phyloP scores from a whole-genome alignment of 2,797 vertebrate species.

The Eulemur rubriventer region DNA sequence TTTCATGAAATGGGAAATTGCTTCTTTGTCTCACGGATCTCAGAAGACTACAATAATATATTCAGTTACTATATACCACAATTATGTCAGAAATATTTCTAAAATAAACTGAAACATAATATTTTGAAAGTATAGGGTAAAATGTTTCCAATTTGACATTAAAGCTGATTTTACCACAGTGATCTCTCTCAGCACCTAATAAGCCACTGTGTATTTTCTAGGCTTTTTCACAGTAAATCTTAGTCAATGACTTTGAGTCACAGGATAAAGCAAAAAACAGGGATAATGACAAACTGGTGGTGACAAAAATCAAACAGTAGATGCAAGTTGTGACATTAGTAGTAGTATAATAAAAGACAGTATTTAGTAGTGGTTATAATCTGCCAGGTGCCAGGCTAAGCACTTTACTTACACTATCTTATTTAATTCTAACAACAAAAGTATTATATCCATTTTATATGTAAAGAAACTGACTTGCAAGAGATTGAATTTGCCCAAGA shows the following conservation, averaged over 20 bases:
- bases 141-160: neutral
- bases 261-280: neutral
- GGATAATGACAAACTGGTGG: neutral
- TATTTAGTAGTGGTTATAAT: neutral
- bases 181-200: neutral
- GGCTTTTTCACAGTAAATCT: neutral
- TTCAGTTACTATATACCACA: neutral
- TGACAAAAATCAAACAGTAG: neutral
- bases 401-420: neutral
- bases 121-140: constrained; percentile 29
- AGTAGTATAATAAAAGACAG: neutral
- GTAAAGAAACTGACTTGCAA: neutral
- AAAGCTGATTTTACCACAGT: neutral
- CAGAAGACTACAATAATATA: neutral
- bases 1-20: constrained; percentile 32
- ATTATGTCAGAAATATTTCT: neutral
- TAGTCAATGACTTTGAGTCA: neutral
- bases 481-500: neutral
- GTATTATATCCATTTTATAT: neutral
- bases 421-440: neutral
- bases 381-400: neutral
- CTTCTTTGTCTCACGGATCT: constrained; percentile 6
- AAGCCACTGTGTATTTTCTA: neutral
- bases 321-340: neutral
- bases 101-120: constrained; percentile 25